These are phyloP conservation scores for Dascyllus trimaculatus DNA, from an alignment of 2,113 vertebrate species.

Conservation along the genomic window DNA sequence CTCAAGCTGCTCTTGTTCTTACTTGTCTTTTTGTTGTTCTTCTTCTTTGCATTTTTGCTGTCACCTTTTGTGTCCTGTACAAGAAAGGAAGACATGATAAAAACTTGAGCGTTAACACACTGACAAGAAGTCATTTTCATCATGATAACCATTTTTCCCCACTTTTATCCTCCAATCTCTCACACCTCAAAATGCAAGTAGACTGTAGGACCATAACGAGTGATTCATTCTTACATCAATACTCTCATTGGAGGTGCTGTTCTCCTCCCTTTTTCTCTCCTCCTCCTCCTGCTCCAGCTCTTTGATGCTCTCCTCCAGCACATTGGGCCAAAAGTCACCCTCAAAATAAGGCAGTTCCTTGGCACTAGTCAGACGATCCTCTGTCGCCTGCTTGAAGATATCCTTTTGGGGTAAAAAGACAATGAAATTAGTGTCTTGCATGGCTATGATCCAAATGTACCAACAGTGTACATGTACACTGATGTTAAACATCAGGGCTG, in stretches of 20 bases:
- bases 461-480: neutral
- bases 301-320: conserved; percentile 99
- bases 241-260: conserved; percentile 96
- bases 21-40: conserved; percentile 99
- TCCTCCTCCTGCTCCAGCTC: conserved; percentile 98
- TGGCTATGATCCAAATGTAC: neutral
- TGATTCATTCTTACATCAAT: conserved; percentile 89
- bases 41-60: conserved; percentile 99
- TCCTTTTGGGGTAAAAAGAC: conserved; percentile 83
- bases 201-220: neutral
- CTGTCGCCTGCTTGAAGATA: conserved; percentile 98
- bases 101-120: neutral
- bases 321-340: conserved; percentile 99
- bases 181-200: neutral
- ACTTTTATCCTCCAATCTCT: neutral
- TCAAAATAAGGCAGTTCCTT: conserved; percentile 99
- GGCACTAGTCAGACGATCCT: conserved; percentile 97
- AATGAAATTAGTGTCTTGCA: conserved; percentile 14
- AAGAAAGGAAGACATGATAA: neutral
- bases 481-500: neutral
- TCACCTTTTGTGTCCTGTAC: conserved; percentile 94
- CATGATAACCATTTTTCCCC: neutral
- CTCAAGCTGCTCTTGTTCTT: conserved; percentile 99
- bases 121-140: neutral
- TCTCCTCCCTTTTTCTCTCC: conserved; percentile 97